Conservation (phyloP, 2,797 vertebrate species). For the Gambusia yucatana region DNA sequence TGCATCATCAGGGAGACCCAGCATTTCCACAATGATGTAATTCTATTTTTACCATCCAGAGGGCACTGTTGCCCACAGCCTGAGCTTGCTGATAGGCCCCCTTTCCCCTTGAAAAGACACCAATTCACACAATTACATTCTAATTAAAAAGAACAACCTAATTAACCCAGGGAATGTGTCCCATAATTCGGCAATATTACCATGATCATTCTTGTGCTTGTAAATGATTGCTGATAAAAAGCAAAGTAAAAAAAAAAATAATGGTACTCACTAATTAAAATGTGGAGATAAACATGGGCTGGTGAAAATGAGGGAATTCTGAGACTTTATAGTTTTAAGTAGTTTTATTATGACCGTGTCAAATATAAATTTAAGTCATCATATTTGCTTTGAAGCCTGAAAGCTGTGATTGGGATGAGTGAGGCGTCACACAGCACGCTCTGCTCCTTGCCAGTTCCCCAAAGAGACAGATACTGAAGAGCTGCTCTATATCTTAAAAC, state of each 20-base stretch:
- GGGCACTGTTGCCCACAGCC: slow-evolving; percentile 73
- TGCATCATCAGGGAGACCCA: slow-evolving; percentile 19
- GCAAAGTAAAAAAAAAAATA: slow-evolving; percentile 61
- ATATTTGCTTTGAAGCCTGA: slow-evolving; percentile 78
- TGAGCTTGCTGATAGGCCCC: slow-evolving; percentile 54
- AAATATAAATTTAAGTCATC: slow-evolving; percentile 74
- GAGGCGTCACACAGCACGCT: slow-evolving; percentile 66
- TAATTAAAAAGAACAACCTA: slow-evolving; percentile 85
- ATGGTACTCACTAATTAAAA: slow-evolving; percentile 83
- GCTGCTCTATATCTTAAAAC: slow-evolving; percentile 72
- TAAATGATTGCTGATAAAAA: slow-evolving; percentile 81
- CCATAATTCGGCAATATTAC: slow-evolving; percentile 78
- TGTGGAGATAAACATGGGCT: slow-evolving; percentile 78
- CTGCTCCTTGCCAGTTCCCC: slow-evolving; percentile 72
- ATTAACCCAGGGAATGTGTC: slow-evolving; percentile 81
- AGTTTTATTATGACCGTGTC: slow-evolving; percentile 79
- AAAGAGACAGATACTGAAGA: slow-evolving; percentile 68
- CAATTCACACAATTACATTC: slow-evolving; percentile 78
- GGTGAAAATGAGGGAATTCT: slow-evolving; percentile 69
- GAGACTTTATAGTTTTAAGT: slow-evolving; percentile 81
- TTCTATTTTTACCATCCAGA: slow-evolving; percentile 56
- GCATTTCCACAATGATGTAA: slow-evolving; percentile 9
- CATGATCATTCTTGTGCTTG: slow-evolving; percentile 73
- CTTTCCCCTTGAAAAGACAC: slow-evolving; percentile 74
- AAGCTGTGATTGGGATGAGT: slow-evolving; percentile 74